Evolutionary conservation across 2,113 vertebrate species (phyloP), one percentile per base, ranked within the genome.

Genomic region (Condylura cristata): DNA sequence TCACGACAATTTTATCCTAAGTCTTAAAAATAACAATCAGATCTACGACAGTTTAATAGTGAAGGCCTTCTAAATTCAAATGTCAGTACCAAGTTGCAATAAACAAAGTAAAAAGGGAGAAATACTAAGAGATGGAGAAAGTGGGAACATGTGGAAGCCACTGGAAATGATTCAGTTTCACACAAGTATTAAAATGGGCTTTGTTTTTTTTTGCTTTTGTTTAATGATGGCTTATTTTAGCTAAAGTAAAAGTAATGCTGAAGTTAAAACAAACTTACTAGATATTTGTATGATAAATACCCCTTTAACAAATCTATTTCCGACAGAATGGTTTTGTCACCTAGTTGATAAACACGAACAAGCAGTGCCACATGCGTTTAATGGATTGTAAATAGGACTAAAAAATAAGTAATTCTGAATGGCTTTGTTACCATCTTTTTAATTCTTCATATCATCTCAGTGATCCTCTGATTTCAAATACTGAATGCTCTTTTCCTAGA

Each of bases 401-500:
- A 63, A 86, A 92, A 58, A 48, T n/a, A 53, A 53, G 9, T 60
- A 86, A 28, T 44, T 85, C 18, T 81, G 44, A 78, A 68, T 20
- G 44, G 63, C 18, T 92, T 93, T 89, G 46, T 71, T 96, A 70
- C 28, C 51, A 84, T 66, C 22, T 90, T 95, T 71, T 87, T 60
- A 79, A 82, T 89, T 78, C 66, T 74, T 66, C n/a, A 90, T 65
- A 96, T 16, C 39, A 87, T 22, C 44, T 88, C 53, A 94, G 63
- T 87, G n/a, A 85, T 72, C 70, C 78, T 88, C 84, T 95, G 39
- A 91, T 93, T 96, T 89, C 89, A 76, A 94, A 56, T 71, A 24
- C 86, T 86, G 78, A 78, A 83, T 95, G 65, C 2, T 83, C 28
- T 60, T 92, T 95, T 58, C 48, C 37, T 53, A 79, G 66, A 92